Conservation (phyloP, 2,888 invertebrate genomes). For the Anthrax anthrax region DNA sequence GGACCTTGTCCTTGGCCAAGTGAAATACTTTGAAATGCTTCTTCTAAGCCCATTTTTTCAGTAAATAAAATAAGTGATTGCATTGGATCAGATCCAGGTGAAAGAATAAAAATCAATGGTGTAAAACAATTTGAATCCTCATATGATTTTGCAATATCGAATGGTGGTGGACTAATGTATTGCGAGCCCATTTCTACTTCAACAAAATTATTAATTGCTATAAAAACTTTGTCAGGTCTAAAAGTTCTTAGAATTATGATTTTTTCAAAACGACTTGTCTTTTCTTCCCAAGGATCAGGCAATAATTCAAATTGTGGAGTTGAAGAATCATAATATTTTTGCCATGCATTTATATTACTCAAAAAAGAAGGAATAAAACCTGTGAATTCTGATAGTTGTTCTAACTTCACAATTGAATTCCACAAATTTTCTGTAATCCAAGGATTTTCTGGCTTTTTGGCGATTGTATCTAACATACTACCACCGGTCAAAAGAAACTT, state of each 20-base stretch:
- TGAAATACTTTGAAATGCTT: slow-evolving; percentile 67
- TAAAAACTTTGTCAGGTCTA: slow-evolving; percentile 70
- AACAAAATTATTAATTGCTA: slow-evolving; percentile 64
- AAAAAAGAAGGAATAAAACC: slow-evolving; percentile 48
- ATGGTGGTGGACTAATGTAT: slow-evolving; percentile 76
- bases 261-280: slow-evolving; percentile 57
- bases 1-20: slow-evolving; percentile 84
- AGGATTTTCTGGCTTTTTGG: slow-evolving; percentile 53
- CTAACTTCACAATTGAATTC: slow-evolving; percentile 64
- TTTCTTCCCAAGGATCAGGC: slow-evolving; percentile 50
- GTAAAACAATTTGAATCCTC: slow-evolving; percentile 62
- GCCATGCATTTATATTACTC: slow-evolving; percentile 40
- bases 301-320: slow-evolving; percentile 53
- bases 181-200: slow-evolving; percentile 53
- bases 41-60: slow-evolving; percentile 59
- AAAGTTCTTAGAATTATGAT: slow-evolving; percentile 64
- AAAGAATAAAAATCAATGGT: slow-evolving; percentile 77
- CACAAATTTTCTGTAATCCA: slow-evolving; percentile 74
- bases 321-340: slow-evolving; percentile 47
- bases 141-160: slow-evolving; percentile 66
- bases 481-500: slow-evolving; percentile 63
- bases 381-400: slow-evolving; percentile 45
- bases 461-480: slow-evolving; percentile 21
- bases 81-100: slow-evolving; percentile 76
- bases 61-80: slow-evolving; percentile 45